Conservation (phyloP, 2,113 vertebrate species). For the Haemorhous mexicanus region DNA sequence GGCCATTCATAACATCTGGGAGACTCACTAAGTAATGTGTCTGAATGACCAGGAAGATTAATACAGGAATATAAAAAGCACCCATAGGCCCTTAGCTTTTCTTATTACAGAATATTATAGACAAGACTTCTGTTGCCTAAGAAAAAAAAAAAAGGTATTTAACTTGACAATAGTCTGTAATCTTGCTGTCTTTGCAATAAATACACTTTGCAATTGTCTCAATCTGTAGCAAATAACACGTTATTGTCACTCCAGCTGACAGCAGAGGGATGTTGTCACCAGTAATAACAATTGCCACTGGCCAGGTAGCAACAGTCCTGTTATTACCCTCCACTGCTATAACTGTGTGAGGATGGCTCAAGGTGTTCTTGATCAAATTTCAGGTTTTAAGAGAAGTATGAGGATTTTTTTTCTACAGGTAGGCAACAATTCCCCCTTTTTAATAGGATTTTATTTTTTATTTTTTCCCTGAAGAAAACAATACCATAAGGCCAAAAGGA, state of each 20-base stretch:
- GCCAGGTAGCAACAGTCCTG: not conserved
- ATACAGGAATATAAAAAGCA: not conserved
- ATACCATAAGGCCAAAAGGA: not conserved
- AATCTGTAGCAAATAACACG: not conserved
- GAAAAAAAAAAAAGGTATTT: not conserved
- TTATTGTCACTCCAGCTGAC: not conserved
- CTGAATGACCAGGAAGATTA: constrained; percentile 30
- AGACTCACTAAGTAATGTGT: not conserved
- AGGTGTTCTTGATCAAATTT: not conserved
- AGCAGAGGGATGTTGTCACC: not conserved
- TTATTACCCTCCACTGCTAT: not conserved
- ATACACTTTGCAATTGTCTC: not conserved
- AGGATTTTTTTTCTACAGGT: not conserved
- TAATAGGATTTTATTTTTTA: not conserved
- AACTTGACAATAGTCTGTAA: not conserved
- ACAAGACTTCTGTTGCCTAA: not conserved
- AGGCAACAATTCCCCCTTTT: not conserved
- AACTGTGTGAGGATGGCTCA: not conserved
- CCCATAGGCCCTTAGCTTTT: not conserved
- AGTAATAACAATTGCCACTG: not conserved
- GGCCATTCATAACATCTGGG: not conserved
- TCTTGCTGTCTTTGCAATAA: not conserved
- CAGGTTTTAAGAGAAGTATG: not conserved
- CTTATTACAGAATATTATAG: not conserved
- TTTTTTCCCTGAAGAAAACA: not conserved